Evolutionary conservation across 2,797 vertebrate species (phyloP).

Genomic region (Gymnothorax reevesii): DNA sequence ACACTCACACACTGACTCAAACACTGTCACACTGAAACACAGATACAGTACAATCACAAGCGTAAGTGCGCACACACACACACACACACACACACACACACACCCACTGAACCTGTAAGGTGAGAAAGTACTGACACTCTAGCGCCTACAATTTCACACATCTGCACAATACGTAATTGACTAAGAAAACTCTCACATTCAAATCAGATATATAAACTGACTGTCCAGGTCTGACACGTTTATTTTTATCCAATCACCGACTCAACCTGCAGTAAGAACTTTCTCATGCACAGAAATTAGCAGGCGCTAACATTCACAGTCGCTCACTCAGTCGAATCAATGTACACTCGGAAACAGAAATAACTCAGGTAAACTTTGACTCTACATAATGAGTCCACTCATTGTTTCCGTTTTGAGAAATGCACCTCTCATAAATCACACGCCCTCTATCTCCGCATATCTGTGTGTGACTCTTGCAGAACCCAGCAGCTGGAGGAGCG

Average conservation of each 20-base stretch:
- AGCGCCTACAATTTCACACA: too few relatives aligned
- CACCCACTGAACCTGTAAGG: background rate
- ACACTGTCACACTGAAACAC: slow-evolving; percentile 39
- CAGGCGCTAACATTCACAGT: background rate
- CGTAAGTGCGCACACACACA: background rate
- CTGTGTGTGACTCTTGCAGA: slow-evolving; percentile 33
- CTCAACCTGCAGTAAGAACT: too few relatives aligned
- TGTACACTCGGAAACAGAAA: background rate
- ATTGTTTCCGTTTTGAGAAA: background rate
- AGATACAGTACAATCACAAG: slow-evolving; percentile 20
- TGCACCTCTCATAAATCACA: background rate
- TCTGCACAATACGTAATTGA: too few relatives aligned
- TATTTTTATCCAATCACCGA: too few relatives aligned
- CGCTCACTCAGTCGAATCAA: background rate
- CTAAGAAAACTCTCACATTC: too few relatives aligned
- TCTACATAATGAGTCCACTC: background rate
- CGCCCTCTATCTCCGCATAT: background rate
- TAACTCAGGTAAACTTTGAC: background rate
- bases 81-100: background rate
- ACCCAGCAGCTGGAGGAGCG: slow-evolving; percentile 61
- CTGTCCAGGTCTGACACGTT: too few relatives aligned
- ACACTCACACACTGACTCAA: slow-evolving; percentile 4
- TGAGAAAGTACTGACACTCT: too few relatives aligned
- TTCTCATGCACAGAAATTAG: too few relatives aligned
- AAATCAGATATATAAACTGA: too few relatives aligned